Conservation (phyloP, 2,797 vertebrate genomes). For the Sebastes kiyomatsui region DNA sequence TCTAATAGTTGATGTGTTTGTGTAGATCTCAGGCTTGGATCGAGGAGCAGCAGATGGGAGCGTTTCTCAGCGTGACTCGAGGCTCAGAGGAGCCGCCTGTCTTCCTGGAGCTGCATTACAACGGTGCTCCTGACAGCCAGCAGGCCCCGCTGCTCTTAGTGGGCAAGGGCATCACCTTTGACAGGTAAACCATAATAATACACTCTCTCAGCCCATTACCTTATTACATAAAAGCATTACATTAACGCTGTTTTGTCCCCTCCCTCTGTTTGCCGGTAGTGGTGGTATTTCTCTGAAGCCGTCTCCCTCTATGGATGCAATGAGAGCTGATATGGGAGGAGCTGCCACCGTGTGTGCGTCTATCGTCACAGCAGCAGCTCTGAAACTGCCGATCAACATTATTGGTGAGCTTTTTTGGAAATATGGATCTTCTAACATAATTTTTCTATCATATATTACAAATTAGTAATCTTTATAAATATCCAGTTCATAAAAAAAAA, state of each 20-base stretch:
- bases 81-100: constrained; percentile 94
- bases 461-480: neutral
- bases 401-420: constrained; percentile 83
- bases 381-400: constrained; percentile 91
- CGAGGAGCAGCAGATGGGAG: constrained; percentile 92
- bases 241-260: neutral
- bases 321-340: constrained; percentile 98
- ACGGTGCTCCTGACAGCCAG: constrained; percentile 77
- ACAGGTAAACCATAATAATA: constrained; percentile 84
- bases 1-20: neutral
- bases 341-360: constrained; percentile 93
- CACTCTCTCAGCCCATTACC: neutral
- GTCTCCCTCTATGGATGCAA: constrained; percentile 92
- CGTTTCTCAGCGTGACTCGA: constrained; percentile 94
- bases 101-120: constrained; percentile 95
- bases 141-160: constrained; percentile 90
- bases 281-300: constrained; percentile 98
- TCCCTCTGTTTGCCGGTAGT: constrained; percentile 67
- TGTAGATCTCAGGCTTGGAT: constrained; percentile 91
- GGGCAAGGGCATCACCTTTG: constrained; percentile 97
- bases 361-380: constrained; percentile 90
- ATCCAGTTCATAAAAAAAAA: neutral
- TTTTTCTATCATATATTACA: neutral
- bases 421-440: neutral
- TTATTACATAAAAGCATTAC: neutral